Evolutionary conservation across 2,113 vertebrate genomes (phyloP).

Genomic region (Pica pica): DNA sequence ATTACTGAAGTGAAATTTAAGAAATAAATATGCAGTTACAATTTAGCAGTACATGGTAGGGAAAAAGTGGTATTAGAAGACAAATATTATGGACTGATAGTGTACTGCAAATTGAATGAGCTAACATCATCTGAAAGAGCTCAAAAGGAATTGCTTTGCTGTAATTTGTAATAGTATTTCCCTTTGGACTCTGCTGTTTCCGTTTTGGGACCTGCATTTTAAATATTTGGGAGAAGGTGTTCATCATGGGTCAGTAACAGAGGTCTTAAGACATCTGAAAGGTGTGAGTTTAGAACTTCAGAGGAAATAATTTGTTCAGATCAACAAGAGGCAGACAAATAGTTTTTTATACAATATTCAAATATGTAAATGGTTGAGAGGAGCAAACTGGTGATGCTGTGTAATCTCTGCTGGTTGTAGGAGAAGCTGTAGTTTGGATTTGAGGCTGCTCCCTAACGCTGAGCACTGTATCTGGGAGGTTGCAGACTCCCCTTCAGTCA

Average conservation of each 20-base stretch:
- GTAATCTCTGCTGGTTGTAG: neutral
- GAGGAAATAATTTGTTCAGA: neutral
- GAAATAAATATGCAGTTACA: neutral
- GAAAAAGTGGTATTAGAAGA: neutral
- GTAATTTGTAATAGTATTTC: neutral
- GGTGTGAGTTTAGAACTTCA: neutral
- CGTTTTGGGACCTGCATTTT: neutral
- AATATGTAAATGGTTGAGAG: neutral
- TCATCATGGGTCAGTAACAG: neutral
- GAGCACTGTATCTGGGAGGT: neutral
- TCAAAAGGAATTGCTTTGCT: neutral
- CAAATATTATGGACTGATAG: neutral
- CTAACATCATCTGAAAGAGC: neutral
- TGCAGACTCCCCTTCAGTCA: neutral
- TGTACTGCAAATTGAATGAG: neutral
- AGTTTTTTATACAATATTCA: neutral
- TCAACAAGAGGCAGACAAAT: neutral
- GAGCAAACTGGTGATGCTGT: accelerated
- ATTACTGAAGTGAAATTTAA: neutral
- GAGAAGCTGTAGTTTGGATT: neutral
- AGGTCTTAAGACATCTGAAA: neutral
- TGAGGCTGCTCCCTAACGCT: neutral
- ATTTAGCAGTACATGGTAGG: neutral
- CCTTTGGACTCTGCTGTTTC: neutral
- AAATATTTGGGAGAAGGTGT: neutral